These are phyloP conservation scores for Anoplopoma fimbria DNA, from an alignment of 2,113 vertebrate species.

Conservation along the genomic window DNA sequence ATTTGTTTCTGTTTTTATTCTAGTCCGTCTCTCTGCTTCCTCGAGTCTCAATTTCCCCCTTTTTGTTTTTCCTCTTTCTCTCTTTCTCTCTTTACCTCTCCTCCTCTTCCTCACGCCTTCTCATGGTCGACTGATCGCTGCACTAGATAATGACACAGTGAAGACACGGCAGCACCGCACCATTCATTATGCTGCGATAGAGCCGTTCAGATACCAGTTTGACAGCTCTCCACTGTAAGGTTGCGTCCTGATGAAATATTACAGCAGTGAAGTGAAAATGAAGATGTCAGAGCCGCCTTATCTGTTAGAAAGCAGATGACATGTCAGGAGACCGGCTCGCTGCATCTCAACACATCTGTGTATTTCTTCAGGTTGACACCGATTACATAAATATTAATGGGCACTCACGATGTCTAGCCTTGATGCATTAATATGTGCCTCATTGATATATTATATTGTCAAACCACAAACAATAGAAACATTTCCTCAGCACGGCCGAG, in stretches of 20 bases:
- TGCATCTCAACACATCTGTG: constrained; percentile 8
- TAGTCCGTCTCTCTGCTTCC: background rate
- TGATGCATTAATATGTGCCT: constrained; percentile 10
- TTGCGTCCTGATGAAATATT: constrained; percentile 65
- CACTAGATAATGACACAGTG: constrained; percentile 19
- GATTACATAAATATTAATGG: constrained; percentile 27
- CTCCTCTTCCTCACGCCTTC: background rate
- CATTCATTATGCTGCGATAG: constrained; percentile 35
- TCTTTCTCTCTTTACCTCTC: too few species aligned
- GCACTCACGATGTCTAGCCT: background rate
- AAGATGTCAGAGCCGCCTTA: constrained; percentile 40
- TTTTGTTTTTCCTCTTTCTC: too few species aligned
- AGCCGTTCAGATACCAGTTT: constrained; percentile 30
- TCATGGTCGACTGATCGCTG: constrained; percentile 10
- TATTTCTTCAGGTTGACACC: background rate
- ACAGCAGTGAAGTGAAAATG: constrained; percentile 41
- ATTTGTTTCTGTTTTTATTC: background rate
- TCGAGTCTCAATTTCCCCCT: too few species aligned
- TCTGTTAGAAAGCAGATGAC: constrained; percentile 47
- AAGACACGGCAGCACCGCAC: background rate
- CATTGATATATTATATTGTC: constrained; percentile 15
- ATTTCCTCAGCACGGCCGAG: background rate
- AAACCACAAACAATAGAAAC: background rate
- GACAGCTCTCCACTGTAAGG: constrained; percentile 50
- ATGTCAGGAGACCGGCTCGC: constrained; percentile 1